Conservation (phyloP, 37 sponge, comb jelly and placozoan species). For the Geodia barretti region DNA sequence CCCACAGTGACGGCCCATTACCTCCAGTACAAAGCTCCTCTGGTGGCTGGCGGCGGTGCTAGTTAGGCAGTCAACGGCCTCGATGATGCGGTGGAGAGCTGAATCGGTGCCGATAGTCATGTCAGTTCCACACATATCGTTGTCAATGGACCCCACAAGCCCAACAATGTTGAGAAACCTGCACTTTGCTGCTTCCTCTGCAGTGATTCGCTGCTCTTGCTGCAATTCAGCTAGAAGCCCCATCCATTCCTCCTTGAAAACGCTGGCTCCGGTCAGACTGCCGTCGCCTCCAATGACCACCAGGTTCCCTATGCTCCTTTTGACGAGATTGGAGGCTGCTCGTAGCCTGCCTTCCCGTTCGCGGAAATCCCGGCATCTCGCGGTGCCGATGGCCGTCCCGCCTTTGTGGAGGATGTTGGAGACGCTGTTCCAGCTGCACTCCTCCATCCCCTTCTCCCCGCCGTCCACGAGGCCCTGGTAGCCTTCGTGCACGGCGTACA, state of each 20-base stretch:
- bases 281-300: slow-evolving; percentile 94
- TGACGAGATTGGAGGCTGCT: slow-evolving; percentile 83
- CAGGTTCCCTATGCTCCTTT: slow-evolving; percentile 67
- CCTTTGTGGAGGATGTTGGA: slow-evolving; percentile 77
- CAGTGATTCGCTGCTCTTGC: slow-evolving; percentile 9
- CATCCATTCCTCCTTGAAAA: slow-evolving; percentile 83
- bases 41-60: slow-evolving; percentile 90
- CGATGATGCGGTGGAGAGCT: slow-evolving; percentile 90
- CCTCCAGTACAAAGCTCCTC: slow-evolving; percentile 85
- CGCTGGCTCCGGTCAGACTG: slow-evolving; percentile 89
- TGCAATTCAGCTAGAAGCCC: slow-evolving; percentile 59
- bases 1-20: slow-evolving; percentile 96
- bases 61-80: slow-evolving; percentile 81
- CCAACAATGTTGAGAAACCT: slow-evolving; percentile 81
- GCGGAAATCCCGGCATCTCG: slow-evolving; percentile 79
- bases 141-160: slow-evolving; percentile 94
- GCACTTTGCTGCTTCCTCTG: slow-evolving; percentile 18
- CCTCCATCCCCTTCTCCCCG: slow-evolving; percentile 58
- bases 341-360: slow-evolving; percentile 59
- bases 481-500: slow-evolving; percentile 77
- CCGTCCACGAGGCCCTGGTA: slow-evolving; percentile 85
- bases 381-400: slow-evolving; percentile 89
- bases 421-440: slow-evolving; percentile 74
- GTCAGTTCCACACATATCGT: slow-evolving; percentile 94
- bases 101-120: slow-evolving; percentile 94